A percentile compares a stretch with the other conserved stretches of the same genome.
Conservation (phyloP, 2,888 invertebrate genomes). For the Therioaphis trifolii region DNA sequence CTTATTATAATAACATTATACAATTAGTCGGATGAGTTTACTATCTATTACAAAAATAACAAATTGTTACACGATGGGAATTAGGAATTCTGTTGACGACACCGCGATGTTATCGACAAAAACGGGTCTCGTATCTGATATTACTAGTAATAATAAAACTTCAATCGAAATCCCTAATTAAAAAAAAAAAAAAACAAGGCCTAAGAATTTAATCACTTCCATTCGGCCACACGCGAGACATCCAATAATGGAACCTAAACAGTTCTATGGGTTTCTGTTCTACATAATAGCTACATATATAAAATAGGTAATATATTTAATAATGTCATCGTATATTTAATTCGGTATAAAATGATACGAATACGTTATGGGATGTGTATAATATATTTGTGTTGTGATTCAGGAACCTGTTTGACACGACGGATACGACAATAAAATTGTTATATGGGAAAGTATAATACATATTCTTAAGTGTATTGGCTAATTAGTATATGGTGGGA, state of each 20-base stretch:
- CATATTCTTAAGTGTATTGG: constrained; percentile 38
- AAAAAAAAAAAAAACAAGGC: too few species aligned
- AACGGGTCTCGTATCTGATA: constrained; percentile 21
- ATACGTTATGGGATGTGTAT: not conserved
- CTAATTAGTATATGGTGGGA: constrained; percentile 38
- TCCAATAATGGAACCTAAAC: not conserved
- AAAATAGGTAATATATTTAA: too few species aligned
- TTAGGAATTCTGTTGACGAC: constrained; percentile 27
- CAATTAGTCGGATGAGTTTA: not conserved
- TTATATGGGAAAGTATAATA: constrained; percentile 16
- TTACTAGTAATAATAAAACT: not conserved
- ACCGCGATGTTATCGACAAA: constrained; percentile 36
- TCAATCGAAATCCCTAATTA: not conserved
- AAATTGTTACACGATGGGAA: constrained; percentile 44
- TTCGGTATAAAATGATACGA: not conserved
- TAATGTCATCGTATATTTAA: not conserved
- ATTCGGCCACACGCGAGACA: not conserved
- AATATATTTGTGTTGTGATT: constrained; percentile 13
- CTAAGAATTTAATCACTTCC: not conserved
- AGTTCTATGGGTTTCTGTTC: not conserved
- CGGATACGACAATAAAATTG: constrained; percentile 45
- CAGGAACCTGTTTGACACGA: constrained; percentile 52
- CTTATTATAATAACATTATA: not conserved
- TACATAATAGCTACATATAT: too few species aligned
- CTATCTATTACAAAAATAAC: constrained; percentile 13